A percentile compares a stretch with the other conserved stretches of the same genome.
Evolutionary conservation across 2,888 invertebrate species (phyloP).

Genomic region (Pantelozetes paolii): DNA sequence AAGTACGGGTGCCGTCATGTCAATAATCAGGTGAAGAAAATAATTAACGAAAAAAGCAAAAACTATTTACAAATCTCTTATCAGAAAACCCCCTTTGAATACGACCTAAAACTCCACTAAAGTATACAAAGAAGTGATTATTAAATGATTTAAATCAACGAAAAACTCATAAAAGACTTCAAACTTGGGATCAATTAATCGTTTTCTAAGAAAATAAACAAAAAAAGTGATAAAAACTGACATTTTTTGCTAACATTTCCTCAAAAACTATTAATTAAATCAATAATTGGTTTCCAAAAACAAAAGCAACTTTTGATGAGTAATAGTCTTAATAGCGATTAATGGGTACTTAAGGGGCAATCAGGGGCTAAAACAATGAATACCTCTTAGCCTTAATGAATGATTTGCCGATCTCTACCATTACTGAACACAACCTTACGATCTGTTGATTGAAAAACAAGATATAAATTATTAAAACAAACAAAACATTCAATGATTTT

Average conservation of each 20-base stretch:
- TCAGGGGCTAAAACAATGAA: neutral
- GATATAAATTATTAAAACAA: neutral
- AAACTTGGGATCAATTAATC: too few relatives aligned
- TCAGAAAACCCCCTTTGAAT: too few relatives aligned
- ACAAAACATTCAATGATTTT: neutral
- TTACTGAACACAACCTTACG: constrained; percentile 78
- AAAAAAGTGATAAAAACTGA: neutral
- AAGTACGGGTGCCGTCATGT: constrained; percentile 14
- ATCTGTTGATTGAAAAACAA: constrained; percentile 54
- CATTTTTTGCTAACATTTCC: too few relatives aligned
- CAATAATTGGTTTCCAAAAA: too few relatives aligned
- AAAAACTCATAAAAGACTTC: too few relatives aligned
- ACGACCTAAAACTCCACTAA: neutral
- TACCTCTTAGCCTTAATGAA: constrained; percentile 75
- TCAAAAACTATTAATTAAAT: too few relatives aligned
- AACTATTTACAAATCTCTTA: too few relatives aligned
- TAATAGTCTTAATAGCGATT: too few relatives aligned
- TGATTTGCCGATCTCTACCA: constrained; percentile 86
- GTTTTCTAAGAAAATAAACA: too few relatives aligned
- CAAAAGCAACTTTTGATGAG: too few relatives aligned
- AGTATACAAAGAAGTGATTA: neutral
- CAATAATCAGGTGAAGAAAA: neutral
- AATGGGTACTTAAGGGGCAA: too few relatives aligned
- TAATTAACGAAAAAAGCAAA: neutral
- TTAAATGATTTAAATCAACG: too few relatives aligned